Evolutionary conservation across 2,888 invertebrate genomes (phyloP).

Genomic region (Volucella inanis): DNA sequence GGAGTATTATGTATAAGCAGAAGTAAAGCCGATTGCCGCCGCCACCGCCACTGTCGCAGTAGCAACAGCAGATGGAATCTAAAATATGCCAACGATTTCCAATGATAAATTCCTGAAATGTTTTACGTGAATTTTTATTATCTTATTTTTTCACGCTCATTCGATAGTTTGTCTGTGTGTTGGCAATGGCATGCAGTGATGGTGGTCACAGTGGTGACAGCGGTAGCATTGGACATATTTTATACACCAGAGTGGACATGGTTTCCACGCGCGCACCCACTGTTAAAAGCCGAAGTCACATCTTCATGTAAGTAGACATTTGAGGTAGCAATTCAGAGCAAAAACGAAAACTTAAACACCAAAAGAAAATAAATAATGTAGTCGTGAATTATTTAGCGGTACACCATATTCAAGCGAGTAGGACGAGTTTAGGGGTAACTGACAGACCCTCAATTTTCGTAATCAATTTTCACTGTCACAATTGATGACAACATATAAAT

Average conservation of each 20-base stretch:
- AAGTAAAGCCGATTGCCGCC: conserved; percentile 36
- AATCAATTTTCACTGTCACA: conserved; percentile 71
- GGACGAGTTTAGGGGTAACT: conserved; percentile 5
- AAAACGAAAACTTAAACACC: conserved; percentile 23
- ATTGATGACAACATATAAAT: conserved; percentile 69
- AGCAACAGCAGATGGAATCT: conserved; percentile 70
- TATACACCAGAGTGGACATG: conserved; percentile 68
- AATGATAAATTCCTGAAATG: conserved; percentile 73
- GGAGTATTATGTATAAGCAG: conserved; percentile 29
- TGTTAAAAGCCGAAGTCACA: conserved; percentile 49
- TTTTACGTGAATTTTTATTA: conserved; percentile 70
- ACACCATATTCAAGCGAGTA: neutral
- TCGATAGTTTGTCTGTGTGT: conserved; percentile 27
- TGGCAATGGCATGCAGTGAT: conserved; percentile 18
- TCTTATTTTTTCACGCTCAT: conserved; percentile 55
- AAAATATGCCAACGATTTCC: conserved; percentile 71
- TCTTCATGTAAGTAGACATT: conserved; percentile 64
- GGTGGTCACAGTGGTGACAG: conserved; percentile 33
- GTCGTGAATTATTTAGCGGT: conserved; percentile 57
- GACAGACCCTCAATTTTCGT: conserved; percentile 48
- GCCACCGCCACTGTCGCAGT: neutral
- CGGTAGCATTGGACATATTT: conserved; percentile 54
- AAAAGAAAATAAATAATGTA: conserved; percentile 59
- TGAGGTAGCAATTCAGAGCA: conserved; percentile 33
- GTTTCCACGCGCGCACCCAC: conserved; percentile 59